Conservation (phyloP, 2,113 vertebrate genomes). For the Lycaon pictus region DNA sequence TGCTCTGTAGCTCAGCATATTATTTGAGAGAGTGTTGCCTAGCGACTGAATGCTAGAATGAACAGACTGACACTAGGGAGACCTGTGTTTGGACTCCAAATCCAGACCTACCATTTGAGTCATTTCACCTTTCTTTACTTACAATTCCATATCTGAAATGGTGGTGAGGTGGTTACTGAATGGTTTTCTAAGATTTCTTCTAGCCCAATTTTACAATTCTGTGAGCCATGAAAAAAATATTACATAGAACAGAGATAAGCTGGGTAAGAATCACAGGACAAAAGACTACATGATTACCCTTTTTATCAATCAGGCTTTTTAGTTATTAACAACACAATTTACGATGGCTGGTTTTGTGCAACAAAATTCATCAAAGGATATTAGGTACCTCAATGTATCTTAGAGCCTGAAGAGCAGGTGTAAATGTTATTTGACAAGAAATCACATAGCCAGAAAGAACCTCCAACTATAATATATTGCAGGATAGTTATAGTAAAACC, state of each 20-base stretch:
- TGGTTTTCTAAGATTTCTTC: not conserved
- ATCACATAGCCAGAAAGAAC: not conserved
- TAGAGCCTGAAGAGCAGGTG: not conserved
- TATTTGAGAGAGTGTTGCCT: not conserved
- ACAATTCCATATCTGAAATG: not conserved
- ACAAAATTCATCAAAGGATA: not conserved
- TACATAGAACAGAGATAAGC: not conserved
- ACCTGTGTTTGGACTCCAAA: not conserved
- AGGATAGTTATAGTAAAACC: not conserved
- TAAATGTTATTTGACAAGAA: not conserved
- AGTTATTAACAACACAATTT: not conserved
- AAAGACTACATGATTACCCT: not conserved
- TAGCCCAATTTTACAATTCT: not conserved
- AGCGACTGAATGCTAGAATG: not conserved
- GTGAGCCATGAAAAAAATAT: not conserved
- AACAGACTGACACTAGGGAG: not conserved
- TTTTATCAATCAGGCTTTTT: not conserved
- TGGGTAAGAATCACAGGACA: not conserved
- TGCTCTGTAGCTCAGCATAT: not conserved
- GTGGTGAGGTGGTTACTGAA: not conserved
- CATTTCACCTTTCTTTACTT: not conserved
- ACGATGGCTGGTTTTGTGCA: not conserved
- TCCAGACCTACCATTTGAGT: not conserved
- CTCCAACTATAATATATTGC: not conserved
- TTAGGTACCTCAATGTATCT: not conserved